Base-by-base conservation (phyloP, 2,888 invertebrate genomes). In the Stenotaenia linearis region DNA sequence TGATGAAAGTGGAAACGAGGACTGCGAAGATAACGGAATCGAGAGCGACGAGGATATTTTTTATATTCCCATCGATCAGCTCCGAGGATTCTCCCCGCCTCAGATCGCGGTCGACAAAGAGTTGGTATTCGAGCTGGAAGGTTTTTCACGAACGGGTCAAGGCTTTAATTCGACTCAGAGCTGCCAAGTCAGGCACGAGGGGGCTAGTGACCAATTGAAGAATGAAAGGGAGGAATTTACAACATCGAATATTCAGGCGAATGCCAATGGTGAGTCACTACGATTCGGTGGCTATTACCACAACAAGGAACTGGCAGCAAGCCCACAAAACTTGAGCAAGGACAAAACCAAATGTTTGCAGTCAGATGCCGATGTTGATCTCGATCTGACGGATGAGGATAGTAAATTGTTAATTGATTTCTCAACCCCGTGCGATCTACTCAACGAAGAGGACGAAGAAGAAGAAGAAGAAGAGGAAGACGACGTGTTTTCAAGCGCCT, bases 41-140 rank as follows among this genome's bases (percentile, higher is more conserved):
- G 78, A 78, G 21, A 77, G 77, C 77, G 37, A 28, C 6, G 78
- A 78, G 18, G 78, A 78, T n/a, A 56, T 56, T 61, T 78, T 32
- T 61, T 78, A 78, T 25, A 78, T 78, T 61, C 78, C 78, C 30
- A 40, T 40, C 21, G 77, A 77, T 23, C 77, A 69, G n/a, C 15
- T 69, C 10, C 23, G 69, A 28, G 69, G 69, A 15, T 69, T 69
- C 28, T 69, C 28, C 3, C 25, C 23, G 28, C 69, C 69, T 1
- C 69, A 28, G 15, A 69, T 69, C 69, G 69, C 25, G 15, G 69
- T 28, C 25, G 69, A 69, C 6, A 69, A 69, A 69, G 69, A 69
- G 28, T 4, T 69, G 25, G 69, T 69, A 12, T 69, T 69, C 25
- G 69, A 28, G 10, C 15, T 28, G 69, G 28, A 69, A 12, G 28